phyloP scores from a whole-genome alignment of 53 echinoderm and acorn worm species.

The Actinopyga echinites region DNA sequence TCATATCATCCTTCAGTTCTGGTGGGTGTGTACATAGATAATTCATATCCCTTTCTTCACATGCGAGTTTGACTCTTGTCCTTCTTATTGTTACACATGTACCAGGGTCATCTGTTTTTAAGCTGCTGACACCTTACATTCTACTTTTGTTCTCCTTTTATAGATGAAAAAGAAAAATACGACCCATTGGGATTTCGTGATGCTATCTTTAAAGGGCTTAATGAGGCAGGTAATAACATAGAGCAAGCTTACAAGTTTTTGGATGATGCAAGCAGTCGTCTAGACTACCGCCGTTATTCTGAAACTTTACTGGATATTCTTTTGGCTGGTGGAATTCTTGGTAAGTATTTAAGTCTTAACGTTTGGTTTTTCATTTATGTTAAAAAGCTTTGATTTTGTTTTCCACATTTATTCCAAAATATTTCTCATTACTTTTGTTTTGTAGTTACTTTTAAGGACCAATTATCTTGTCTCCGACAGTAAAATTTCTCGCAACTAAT shows the following conservation, averaged over 20 bases:
- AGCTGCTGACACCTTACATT: no score
- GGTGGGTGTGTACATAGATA: no score
- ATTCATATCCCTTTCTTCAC: no score
- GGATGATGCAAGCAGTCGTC: slow-evolving; percentile 74
- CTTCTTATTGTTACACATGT: background rate
- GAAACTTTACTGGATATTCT: slow-evolving; percentile 95
- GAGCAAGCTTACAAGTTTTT: slow-evolving; percentile 91
- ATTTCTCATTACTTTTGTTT: no score
- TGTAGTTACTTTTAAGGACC: no score
- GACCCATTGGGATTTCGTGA: slow-evolving; percentile 96
- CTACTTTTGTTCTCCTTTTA: background rate
- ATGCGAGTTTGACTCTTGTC: background rate
- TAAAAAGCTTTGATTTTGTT: no score
- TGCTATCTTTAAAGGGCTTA: slow-evolving; percentile 84
- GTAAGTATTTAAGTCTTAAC: slow-evolving; percentile 41
- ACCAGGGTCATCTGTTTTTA: background rate
- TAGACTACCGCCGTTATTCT: slow-evolving; percentile 89
- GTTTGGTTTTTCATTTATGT: no score
- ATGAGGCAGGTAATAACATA: slow-evolving; percentile 87
- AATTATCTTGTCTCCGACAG: no score
- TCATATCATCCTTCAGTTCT: no score
- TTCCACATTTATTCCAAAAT: no score
- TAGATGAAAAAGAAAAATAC: slow-evolving; percentile 99
- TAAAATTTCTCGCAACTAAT: no score
- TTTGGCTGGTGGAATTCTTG: slow-evolving; percentile 94